These are phyloP conservation scores for Pachliopta kotzebuea DNA, from an alignment of 2,888 invertebrate genomes.

Conservation along the genomic window DNA sequence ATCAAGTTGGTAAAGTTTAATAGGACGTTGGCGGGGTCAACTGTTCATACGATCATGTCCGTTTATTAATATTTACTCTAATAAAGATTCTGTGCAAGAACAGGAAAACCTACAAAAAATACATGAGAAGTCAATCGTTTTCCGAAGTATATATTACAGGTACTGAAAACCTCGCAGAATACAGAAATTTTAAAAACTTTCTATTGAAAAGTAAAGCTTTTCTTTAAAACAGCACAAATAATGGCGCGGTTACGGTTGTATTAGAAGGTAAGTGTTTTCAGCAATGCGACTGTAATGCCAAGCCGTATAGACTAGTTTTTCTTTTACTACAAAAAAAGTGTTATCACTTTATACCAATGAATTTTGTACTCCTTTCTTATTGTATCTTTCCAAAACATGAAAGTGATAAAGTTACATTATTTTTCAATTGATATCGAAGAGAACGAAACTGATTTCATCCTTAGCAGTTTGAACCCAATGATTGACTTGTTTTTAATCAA, in stretches of 20 bases:
- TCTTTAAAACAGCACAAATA: conserved; percentile 16
- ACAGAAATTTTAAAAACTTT: neutral
- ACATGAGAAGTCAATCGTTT: neutral
- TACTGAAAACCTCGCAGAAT: neutral
- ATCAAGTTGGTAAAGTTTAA: no score
- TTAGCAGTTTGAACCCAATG: neutral
- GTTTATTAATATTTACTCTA: neutral
- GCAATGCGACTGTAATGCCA: conserved; percentile 7
- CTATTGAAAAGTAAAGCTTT: conserved; percentile 4
- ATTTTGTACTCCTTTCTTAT: no score
- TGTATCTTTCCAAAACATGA: no score
- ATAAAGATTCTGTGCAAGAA: neutral
- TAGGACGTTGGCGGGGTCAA: neutral
- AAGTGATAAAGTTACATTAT: no score
- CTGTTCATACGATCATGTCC: neutral
- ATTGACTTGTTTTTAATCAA: neutral
- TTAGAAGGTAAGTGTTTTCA: conserved; percentile 3
- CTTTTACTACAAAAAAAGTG: neutral
- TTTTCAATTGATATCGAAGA: neutral
- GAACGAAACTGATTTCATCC: neutral
- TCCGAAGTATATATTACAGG: neutral
- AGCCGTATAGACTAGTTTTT: neutral
- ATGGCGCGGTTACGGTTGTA: conserved; percentile 21
- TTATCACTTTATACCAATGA: neutral
- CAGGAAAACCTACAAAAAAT: neutral